Percentiles rank a stretch among this genome's conserved stretches.
Conservation (phyloP, 1,140 invertebrate genomes). For the Hestina assimilis region DNA sequence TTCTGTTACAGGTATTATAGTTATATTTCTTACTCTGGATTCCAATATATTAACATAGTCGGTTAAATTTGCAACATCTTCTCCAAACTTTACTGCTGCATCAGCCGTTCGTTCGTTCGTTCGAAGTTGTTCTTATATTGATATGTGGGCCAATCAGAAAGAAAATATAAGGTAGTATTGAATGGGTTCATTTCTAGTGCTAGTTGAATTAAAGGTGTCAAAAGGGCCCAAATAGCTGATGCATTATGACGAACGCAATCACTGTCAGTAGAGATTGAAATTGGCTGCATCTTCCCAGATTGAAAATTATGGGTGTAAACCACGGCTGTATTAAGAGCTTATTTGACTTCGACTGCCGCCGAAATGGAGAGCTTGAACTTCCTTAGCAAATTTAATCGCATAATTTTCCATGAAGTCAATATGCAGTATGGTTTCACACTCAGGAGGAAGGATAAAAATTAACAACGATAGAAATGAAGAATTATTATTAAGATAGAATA, state of each 20-base stretch:
- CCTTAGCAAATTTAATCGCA: slow-evolving; percentile 5
- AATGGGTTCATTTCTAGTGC: neutral
- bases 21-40: neutral
- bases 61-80: neutral
- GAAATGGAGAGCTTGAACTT: slow-evolving; percentile 18
- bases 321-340: slow-evolving; percentile 12
- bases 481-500: too few relatives aligned
- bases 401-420: slow-evolving; percentile 13
- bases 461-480: too few relatives aligned
- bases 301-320: too few relatives aligned
- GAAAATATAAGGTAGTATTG: slow-evolving; percentile 7
- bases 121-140: slow-evolving; percentile 24
- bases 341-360: slow-evolving; percentile 6
- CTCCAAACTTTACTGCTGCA: neutral
- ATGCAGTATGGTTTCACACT: too few relatives aligned
- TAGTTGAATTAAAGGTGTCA: neutral
- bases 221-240: neutral
- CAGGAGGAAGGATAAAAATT: too few relatives aligned
- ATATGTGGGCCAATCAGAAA: slow-evolving; percentile 4
- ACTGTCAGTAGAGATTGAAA: neutral
- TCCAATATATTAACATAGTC: neutral
- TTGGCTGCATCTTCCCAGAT: neutral
- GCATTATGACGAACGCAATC: neutral
- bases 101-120: slow-evolving; percentile 11
- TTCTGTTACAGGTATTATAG: neutral